These are phyloP conservation scores for Actenoides hombroni DNA, from an alignment of 2,113 vertebrate genomes.

Conservation along the genomic window DNA sequence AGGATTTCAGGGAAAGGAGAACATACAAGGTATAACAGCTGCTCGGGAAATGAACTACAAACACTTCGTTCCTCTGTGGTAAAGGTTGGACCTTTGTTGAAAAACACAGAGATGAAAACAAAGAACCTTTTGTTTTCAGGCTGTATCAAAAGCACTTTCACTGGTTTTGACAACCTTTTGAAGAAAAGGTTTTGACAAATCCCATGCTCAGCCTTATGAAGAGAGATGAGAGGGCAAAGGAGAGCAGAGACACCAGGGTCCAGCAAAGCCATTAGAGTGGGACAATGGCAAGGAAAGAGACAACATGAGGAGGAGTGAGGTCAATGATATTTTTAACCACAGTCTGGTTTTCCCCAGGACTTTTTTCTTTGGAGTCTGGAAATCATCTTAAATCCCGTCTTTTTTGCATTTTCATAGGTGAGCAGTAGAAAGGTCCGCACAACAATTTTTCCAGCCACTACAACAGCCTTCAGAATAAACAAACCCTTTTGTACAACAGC, in stretches of 20 bases:
- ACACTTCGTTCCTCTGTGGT: background rate
- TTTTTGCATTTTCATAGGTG: background rate
- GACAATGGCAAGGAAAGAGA: background rate
- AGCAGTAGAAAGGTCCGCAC: background rate
- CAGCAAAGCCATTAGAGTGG: background rate
- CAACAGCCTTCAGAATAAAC: background rate
- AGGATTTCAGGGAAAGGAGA: background rate
- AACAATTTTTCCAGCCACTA: background rate
- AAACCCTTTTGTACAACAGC: background rate
- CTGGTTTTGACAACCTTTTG: background rate
- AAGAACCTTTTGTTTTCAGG: slow-evolving; percentile 3
- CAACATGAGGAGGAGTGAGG: background rate
- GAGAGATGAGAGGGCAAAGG: background rate
- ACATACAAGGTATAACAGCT: background rate
- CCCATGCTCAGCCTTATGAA: background rate
- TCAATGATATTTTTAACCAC: background rate
- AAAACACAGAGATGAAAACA: background rate
- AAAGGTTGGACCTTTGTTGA: background rate
- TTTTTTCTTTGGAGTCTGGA: background rate
- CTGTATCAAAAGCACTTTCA: background rate
- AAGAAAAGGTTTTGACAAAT: background rate
- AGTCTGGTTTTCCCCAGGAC: background rate
- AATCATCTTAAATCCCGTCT: background rate
- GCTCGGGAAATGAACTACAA: background rate
- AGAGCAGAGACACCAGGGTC: background rate